Evolutionary conservation across 2,113 vertebrate species (phyloP), one percentile per base, ranked within the genome.

Genomic region (Tetrao urogallus): DNA sequence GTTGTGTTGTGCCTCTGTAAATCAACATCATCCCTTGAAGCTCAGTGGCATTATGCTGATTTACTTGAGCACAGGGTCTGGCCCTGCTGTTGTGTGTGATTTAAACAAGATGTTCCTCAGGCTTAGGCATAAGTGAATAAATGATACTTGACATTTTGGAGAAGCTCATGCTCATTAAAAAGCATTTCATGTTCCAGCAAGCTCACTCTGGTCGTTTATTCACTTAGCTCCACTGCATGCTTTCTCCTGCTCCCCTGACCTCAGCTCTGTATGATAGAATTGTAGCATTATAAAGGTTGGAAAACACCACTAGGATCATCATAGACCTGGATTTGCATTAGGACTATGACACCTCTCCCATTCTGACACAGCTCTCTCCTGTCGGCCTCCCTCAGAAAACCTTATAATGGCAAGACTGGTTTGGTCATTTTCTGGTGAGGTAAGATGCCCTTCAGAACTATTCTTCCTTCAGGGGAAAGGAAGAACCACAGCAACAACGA

Each of bases 61-160:
- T 67, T 72, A 52, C 65, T 81, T 80, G 71, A 15, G 6, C 67
- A 36, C 73, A 66, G 74, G 42, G 34, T 36, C 82, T 92, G 87
- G 74, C 74, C 36, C 8, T 50, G 52, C 27, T 0, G 3, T n/a
- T 63, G 17, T 15, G 18, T 64, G 58, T 87, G 87, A 90, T 92
- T 94, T 63, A 90, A 94, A 92, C 83, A 90, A 92, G 82, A 80
- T 90, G 87, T 84, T 92, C 58, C 64, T 71, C 78, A n/a, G 64
- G 40, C 47, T 92, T 61, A 72, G 45, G 10, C 52, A 20, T 63
- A 67, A 72, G 42, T 90, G 70, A 90, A 80, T 83, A 90, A 90
- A 90, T 56, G 54, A 63, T n/a, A 30, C 64, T 76, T 86, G 82
- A 66, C 50, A 40, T 92, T 90, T 71, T 67, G 61, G 87, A 86